A percentile compares a stretch with the other conserved stretches of the same genome.
Evolutionary conservation across 2,888 invertebrate species (phyloP).

Genomic region (Arenicola marina): DNA sequence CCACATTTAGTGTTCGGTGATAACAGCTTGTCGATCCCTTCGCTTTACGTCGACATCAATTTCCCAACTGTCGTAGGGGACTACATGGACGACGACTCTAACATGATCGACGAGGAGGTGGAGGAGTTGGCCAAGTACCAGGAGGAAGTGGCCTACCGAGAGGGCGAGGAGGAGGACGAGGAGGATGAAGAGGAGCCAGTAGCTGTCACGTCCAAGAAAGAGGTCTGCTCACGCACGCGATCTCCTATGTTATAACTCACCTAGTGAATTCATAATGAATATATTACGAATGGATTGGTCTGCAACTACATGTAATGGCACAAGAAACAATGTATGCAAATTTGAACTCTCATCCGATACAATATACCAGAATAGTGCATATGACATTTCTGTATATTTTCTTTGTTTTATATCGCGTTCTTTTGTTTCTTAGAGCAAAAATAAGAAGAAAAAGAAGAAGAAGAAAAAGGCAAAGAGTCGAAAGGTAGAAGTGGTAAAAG

Average conservation of each 20-base stretch:
- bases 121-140: neutral
- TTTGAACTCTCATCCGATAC: too few relatives aligned
- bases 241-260: too few relatives aligned
- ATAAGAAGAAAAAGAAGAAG: constrained; percentile 39
- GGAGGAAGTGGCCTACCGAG: constrained; percentile 19
- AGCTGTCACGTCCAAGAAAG: constrained; percentile 21
- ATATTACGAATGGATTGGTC: too few relatives aligned
- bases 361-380: too few relatives aligned
- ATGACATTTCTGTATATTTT: neutral
- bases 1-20: too few relatives aligned
- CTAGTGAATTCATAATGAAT: too few relatives aligned
- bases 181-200: constrained; percentile 30
- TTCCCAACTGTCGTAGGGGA: neutral
- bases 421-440: constrained; percentile 46
- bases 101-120: constrained; percentile 6
- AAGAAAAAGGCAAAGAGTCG: constrained; percentile 22
- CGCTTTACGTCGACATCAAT: too few relatives aligned
- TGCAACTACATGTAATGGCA: too few relatives aligned
- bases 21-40: too few relatives aligned
- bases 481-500: constrained; percentile 13
- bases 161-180: constrained; percentile 36
- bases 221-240: too few relatives aligned
- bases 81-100: too few relatives aligned
- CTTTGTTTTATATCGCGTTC: neutral
- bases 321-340: too few relatives aligned